Conservation (phyloP, 2,888 invertebrate species). For the Ophion ventricosus region DNA sequence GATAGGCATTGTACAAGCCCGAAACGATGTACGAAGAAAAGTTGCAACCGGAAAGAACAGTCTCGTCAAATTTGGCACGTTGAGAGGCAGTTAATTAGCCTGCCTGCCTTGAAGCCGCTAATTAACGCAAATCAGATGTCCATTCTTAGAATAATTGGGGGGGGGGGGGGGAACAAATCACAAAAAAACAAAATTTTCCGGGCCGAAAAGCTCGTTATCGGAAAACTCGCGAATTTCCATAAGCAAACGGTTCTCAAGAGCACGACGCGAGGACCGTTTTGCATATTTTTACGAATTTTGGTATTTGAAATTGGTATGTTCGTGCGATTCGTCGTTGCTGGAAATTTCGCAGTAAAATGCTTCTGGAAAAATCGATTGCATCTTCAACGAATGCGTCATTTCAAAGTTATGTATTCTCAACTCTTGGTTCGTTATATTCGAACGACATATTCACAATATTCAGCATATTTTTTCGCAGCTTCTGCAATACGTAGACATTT, state of each 20-base stretch:
- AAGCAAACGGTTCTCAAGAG: slow-evolving; percentile 7
- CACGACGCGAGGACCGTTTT: background rate
- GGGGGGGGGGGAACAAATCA: background rate
- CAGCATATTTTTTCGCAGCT: slow-evolving; percentile 42
- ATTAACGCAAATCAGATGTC: background rate
- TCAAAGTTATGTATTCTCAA: slow-evolving; percentile 37
- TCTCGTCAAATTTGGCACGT: background rate
- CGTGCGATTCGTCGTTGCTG: slow-evolving; percentile 4
- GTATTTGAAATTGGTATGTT: slow-evolving; percentile 10
- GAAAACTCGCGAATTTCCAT: slow-evolving; percentile 38
- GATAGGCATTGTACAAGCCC: too few species aligned
- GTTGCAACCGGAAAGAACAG: background rate
- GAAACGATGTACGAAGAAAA: too few species aligned
- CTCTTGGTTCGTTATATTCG: slow-evolving; percentile 9
- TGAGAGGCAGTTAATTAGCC: background rate
- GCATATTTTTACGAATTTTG: slow-evolving; percentile 32
- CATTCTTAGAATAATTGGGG: background rate
- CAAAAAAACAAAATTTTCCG: slow-evolving; percentile 4
- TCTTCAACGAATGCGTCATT: slow-evolving; percentile 20
- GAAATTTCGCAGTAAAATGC: slow-evolving; percentile 17
- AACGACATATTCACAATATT: slow-evolving; percentile 16
- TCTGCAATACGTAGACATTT: slow-evolving; percentile 14
- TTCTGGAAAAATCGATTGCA: slow-evolving; percentile 21
- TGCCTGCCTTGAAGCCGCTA: background rate
- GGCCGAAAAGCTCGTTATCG: slow-evolving; percentile 40